Conservation (phyloP, 2,797 vertebrate species). For the Betta splendens region DNA sequence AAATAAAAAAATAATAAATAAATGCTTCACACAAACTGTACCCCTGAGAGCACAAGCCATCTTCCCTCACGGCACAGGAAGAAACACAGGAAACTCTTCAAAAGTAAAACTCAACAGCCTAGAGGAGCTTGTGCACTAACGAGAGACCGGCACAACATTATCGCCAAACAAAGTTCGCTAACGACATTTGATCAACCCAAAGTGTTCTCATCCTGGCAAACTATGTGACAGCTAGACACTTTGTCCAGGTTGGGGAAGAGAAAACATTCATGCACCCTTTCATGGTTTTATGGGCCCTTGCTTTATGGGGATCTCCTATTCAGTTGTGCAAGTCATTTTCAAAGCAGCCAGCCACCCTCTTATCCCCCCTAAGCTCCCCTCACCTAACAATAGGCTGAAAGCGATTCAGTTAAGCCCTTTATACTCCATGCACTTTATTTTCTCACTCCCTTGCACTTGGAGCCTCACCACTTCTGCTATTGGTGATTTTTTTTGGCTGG, state of each 20-base stretch:
- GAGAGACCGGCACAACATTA: conserved; percentile 33
- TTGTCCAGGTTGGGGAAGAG: conserved; percentile 78
- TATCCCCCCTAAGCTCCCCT: conserved; percentile 94
- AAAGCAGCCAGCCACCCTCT: conserved; percentile 95
- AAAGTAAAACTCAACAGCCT: conserved; percentile 58
- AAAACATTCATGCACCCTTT: conserved; percentile 85
- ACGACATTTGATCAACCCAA: conserved; percentile 77
- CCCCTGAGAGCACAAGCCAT: conserved; percentile 45
- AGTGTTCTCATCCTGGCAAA: conserved; percentile 57
- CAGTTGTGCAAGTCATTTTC: conserved; percentile 96
- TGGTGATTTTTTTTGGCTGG: conserved; percentile 77
- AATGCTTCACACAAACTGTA: conserved; percentile 42
- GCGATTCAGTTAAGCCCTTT: conserved; percentile 96
- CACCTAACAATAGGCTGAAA: conserved; percentile 98
- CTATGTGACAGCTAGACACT: conserved; percentile 73
- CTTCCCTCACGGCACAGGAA: conserved; percentile 55
- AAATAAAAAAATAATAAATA: conserved; percentile 18
- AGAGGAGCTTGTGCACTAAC: conserved; percentile 46
- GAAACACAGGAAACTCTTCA: conserved; percentile 62
- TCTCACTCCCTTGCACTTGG: conserved; percentile 84
- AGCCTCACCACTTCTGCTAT: conserved; percentile 73
- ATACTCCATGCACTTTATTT: conserved; percentile 94
- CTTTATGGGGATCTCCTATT: conserved; percentile 93
- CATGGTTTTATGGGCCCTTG: conserved; percentile 85
- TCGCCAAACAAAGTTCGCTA: conserved; percentile 34